These are phyloP conservation scores for Allolobophora icterica DNA, from an alignment of 2,888 invertebrate genomes.

Conservation along the genomic window DNA sequence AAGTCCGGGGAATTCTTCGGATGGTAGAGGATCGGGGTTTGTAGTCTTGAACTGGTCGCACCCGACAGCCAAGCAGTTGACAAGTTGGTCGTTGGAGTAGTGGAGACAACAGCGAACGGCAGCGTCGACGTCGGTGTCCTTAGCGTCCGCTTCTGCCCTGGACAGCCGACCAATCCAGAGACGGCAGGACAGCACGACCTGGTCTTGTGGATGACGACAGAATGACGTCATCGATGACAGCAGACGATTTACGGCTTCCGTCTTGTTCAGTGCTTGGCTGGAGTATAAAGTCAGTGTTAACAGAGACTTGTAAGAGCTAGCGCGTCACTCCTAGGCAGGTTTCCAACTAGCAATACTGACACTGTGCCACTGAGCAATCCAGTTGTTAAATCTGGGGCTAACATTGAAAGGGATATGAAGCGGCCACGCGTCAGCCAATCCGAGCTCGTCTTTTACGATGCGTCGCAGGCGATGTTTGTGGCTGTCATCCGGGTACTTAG, in stretches of 20 bases:
- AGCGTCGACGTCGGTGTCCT: neutral
- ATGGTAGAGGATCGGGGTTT: neutral
- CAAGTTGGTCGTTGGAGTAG: neutral
- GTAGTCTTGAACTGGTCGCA: neutral
- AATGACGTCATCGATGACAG: conserved; percentile 20
- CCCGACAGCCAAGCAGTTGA: neutral
- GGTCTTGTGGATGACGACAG: neutral
- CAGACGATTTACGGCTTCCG: conserved; percentile 12
- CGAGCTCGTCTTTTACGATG: too few relatives aligned
- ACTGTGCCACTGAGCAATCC: too few relatives aligned
- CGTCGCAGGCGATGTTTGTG: too few relatives aligned
- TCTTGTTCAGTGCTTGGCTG: neutral
- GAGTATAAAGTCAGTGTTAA: neutral
- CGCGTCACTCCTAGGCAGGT: neutral
- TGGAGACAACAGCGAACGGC: neutral
- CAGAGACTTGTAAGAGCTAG: too few relatives aligned
- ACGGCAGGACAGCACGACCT: conserved; percentile 18
- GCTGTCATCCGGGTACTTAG: too few relatives aligned
- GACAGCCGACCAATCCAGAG: conserved; percentile 10
- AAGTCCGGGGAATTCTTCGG: neutral
- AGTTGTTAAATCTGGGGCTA: too few relatives aligned
- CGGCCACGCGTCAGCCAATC: too few relatives aligned
- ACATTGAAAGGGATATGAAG: too few relatives aligned
- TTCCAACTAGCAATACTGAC: too few relatives aligned
- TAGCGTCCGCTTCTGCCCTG: neutral